These are phyloP conservation scores for Brachionus calyciflorus DNA, from an alignment of 1,140 invertebrate genomes.

Conservation along the genomic window DNA sequence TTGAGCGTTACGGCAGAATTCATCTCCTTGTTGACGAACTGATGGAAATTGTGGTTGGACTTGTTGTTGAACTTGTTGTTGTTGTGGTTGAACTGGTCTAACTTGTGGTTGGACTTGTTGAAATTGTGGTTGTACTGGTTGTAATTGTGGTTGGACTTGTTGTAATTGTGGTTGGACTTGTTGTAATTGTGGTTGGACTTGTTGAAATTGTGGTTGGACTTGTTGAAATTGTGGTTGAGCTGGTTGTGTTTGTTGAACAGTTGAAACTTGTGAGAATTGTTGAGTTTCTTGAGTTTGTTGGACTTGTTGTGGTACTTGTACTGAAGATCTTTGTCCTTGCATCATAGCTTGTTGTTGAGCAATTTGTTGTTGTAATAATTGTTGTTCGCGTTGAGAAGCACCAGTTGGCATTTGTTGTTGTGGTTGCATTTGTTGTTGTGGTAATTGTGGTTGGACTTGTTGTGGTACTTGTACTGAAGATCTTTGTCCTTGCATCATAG, in stretches of 20 bases:
- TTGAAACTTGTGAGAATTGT: neutral
- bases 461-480: neutral
- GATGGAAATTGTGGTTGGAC: neutral
- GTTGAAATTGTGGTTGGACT: neutral
- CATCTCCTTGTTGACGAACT: slow-evolving; percentile 24
- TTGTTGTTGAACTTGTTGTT: neutral
- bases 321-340: neutral
- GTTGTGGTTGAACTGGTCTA: neutral
- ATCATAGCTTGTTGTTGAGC: neutral
- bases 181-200: neutral
- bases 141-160: neutral
- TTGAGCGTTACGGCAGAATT: slow-evolving; percentile 25
- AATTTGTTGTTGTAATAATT: neutral
- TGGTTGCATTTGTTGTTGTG: neutral
- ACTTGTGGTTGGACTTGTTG: neutral
- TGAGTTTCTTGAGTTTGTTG: too few species aligned
- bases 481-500: neutral
- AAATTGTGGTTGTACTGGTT: neutral
- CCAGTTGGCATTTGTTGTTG: neutral
- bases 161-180: neutral
- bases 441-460: neutral
- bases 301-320: neutral
- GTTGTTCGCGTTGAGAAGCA: neutral
- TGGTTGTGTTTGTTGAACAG: neutral
- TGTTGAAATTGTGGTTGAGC: neutral